phyloP scores from a whole-genome alignment of 2,113 vertebrate genomes.

The Platycercus adscitus region DNA sequence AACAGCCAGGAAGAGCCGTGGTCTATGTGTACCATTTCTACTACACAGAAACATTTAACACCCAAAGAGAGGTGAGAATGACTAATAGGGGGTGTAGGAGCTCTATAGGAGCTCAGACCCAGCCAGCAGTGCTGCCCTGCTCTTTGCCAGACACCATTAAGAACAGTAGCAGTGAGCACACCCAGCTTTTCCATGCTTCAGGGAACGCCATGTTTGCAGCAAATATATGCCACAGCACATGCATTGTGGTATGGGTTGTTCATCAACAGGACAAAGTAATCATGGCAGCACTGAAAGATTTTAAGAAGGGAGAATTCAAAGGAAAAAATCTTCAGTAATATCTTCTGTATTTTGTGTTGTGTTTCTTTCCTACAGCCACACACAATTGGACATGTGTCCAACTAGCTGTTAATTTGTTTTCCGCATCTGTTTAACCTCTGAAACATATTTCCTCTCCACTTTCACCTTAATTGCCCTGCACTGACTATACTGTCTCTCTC shows the following conservation, averaged over 20 bases:
- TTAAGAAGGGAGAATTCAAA: neutral
- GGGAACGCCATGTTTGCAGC: neutral
- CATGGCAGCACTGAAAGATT: neutral
- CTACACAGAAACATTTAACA: neutral
- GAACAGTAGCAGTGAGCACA: neutral
- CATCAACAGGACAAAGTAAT: neutral
- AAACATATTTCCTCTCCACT: neutral
- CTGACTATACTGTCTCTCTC: neutral
- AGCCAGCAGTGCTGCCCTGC: neutral
- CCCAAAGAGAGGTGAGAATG: neutral
- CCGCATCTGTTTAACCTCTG: neutral
- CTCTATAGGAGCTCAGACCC: neutral
- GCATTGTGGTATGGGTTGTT: neutral
- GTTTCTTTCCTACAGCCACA: neutral
- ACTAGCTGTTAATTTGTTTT: neutral
- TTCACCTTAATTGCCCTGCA: neutral
- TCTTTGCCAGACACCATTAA: neutral
- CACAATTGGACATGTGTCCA: neutral
- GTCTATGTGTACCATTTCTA: neutral
- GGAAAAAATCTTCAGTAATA: neutral
- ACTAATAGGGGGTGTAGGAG: neutral
- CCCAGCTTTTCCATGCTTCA: neutral
- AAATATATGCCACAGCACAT: neutral
- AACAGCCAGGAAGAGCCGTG: neutral
- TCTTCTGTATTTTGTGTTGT: neutral